Conservation (phyloP, 2,113 vertebrate species). For the Lontra canadensis region DNA sequence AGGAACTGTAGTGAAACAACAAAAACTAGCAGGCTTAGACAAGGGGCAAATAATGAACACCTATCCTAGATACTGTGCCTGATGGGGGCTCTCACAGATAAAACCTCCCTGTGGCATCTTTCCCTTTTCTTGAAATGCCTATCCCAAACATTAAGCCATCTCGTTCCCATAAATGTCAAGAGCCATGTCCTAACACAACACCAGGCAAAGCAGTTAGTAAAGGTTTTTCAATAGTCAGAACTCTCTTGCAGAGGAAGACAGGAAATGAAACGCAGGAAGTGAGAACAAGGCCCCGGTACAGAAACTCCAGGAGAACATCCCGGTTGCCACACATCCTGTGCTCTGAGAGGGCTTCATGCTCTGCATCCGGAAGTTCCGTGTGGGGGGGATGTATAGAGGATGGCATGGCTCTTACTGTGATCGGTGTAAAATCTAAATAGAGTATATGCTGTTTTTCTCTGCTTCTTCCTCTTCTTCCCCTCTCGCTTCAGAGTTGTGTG, state of each 20-base stretch:
- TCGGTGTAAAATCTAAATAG: not conserved
- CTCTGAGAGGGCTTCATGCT: not conserved
- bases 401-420: not conserved
- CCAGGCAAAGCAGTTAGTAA: not conserved
- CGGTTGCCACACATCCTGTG: not conserved
- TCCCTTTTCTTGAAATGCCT: not conserved
- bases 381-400: not conserved
- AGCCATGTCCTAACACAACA: not conserved
- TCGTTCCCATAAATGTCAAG: not conserved
- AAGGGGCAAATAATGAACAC: not conserved
- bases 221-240: not conserved
- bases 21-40: not conserved
- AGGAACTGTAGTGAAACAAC: not conserved
- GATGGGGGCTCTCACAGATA: not conserved
- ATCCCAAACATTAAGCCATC: not conserved
- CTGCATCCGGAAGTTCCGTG: not conserved
- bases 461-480: not conserved
- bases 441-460: not conserved
- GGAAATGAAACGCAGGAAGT: not conserved
- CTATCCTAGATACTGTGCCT: not conserved
- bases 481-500: not conserved
- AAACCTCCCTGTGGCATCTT: not conserved
- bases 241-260: not conserved
- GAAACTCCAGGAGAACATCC: not conserved
- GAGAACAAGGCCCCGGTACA: accelerated